phyloP scores from a whole-genome alignment of 2,113 vertebrate species.

The Panurus biarmicus region DNA sequence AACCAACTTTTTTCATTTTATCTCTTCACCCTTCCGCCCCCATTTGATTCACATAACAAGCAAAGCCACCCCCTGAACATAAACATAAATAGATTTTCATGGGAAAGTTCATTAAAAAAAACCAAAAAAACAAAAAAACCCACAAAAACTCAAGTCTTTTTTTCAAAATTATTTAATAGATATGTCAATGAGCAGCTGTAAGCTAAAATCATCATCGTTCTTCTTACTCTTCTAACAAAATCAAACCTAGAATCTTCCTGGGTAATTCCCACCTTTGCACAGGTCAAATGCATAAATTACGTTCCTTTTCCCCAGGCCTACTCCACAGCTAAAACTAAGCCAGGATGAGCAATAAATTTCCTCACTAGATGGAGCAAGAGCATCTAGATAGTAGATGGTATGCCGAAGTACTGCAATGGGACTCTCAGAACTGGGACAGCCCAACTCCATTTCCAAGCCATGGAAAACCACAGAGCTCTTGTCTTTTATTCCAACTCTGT shows the following conservation, averaged over 20 bases:
- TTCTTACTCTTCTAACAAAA: neutral
- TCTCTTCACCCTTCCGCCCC: neutral
- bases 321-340: neutral
- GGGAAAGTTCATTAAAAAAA: constrained; percentile 28
- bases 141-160: neutral
- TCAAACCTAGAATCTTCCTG: neutral
- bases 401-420: neutral
- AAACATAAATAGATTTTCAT: constrained; percentile 39
- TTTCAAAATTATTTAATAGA: neutral
- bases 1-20: neutral
- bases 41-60: neutral
- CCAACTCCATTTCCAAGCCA: neutral
- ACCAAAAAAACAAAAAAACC: too few relatives aligned
- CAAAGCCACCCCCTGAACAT: constrained; percentile 27
- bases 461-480: neutral
- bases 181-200: neutral
- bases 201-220: neutral
- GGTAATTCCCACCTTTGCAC: constrained; percentile 14
- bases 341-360: neutral
- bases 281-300: neutral
- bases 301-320: neutral
- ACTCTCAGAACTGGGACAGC: neutral
- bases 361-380: constrained; percentile 4
- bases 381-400: neutral
- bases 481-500: neutral